Evolutionary conservation across 2,888 invertebrate genomes (phyloP), one percentile per base, ranked within the genome.

Genomic region (Drosophila algonquin): DNA sequence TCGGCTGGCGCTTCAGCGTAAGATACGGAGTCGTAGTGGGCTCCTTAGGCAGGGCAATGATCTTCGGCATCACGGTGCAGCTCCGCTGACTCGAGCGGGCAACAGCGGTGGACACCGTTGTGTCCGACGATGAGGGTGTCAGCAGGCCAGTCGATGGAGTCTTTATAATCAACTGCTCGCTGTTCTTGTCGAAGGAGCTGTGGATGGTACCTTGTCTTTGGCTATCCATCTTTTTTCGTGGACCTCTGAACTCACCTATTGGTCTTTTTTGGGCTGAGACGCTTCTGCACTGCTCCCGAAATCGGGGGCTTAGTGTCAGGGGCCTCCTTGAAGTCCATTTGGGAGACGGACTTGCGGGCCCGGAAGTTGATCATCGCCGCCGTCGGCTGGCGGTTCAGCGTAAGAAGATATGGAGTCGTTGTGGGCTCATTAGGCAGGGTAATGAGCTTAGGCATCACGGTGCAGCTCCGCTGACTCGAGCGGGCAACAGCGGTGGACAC

Each of bases 301-400:
- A 82, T 21, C 21, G 21, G 21, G 21, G 21, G 21, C 2, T 21
- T 21, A 21, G 77, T 80, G 32, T 90, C 88, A 5, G 87, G 81
- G 0, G 83, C 77, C 16, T 87, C 84, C 60, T 86, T 89, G 32
- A 92, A 84, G 60, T 92, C 91, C 87, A 91, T 91, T 75, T 91
- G 91, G 0, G 92, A 91, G 0, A 87, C 61, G 0, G 91, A 91
- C 48, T 91, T 91, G 12, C 89, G 79, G 6, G 85, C 77, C 1
- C 76, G 85, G 58, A 81, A 90, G 30, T 80, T 86, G 9, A 90
- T 60, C 47, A 89, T 81, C n/a, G 85, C 64, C 2, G 78, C 73
- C 0, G 89, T 78, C 30, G 76, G 77, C 32, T 89, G 88, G 0
- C 89, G 83, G 21, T 87, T 78, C 4, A 90, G 63, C 1, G 76